These are phyloP conservation scores for Serrognathus titanus DNA, from an alignment of 2,888 invertebrate genomes.

Conservation along the genomic window DNA sequence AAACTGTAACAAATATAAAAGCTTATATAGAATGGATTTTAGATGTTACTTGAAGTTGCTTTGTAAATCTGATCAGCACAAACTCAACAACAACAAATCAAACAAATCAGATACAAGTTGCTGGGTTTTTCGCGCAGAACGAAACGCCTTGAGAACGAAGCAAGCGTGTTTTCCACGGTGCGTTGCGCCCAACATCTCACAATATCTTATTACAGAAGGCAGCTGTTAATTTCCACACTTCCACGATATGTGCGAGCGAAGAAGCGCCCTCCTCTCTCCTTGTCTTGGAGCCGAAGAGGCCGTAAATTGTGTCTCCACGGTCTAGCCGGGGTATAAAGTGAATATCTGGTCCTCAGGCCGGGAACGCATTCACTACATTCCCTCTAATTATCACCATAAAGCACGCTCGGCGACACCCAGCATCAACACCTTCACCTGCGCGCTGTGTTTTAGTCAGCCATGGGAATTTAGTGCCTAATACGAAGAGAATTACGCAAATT, in stretches of 20 bases:
- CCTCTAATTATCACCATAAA: slow-evolving; percentile 42
- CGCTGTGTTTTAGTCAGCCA: slow-evolving; percentile 8
- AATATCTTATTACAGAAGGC: slow-evolving; percentile 42
- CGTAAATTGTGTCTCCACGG: background rate
- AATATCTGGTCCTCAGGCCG: slow-evolving; percentile 22
- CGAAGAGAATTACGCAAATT: slow-evolving; percentile 16
- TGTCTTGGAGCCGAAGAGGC: background rate
- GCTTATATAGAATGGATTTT: too few relatives aligned
- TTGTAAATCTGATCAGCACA: too few relatives aligned
- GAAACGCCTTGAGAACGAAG: slow-evolving; percentile 34
- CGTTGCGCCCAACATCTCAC: slow-evolving; percentile 24
- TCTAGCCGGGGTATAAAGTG: background rate
- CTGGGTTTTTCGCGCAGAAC: slow-evolving; percentile 6
- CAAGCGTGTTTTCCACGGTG: slow-evolving; percentile 36
- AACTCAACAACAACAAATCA: too few relatives aligned
- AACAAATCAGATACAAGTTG: too few relatives aligned
- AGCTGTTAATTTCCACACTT: slow-evolving; percentile 42
- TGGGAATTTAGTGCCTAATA: slow-evolving; percentile 12
- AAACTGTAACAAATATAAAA: too few relatives aligned
- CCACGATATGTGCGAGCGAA: slow-evolving; percentile 27
- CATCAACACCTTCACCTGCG: slow-evolving; percentile 35
- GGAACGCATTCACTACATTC: slow-evolving; percentile 38
- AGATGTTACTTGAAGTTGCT: too few relatives aligned
- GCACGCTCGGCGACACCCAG: slow-evolving; percentile 35
- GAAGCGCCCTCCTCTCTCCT: slow-evolving; percentile 9